A percentile compares a stretch with the other conserved stretches of the same genome.
These are phyloP conservation scores for Cavia porcellus DNA, from an alignment of 2,113 vertebrate genomes.

Conservation along the genomic window DNA sequence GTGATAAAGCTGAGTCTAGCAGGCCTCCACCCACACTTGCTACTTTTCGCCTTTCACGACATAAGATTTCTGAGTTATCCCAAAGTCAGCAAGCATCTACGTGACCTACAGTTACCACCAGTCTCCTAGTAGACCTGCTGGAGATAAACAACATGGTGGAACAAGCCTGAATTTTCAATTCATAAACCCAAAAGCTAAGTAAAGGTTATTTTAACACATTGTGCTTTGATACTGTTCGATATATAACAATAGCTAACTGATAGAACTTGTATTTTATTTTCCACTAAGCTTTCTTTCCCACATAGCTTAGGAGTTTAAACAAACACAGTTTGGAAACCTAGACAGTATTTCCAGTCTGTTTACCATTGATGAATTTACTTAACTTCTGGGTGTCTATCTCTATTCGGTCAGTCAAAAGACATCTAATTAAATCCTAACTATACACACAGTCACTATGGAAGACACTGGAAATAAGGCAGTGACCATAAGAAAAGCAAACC, in stretches of 20 bases:
- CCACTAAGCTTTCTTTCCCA: background rate
- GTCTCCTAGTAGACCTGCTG: background rate
- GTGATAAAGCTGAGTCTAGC: background rate
- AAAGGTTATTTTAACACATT: background rate
- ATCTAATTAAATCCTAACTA: background rate
- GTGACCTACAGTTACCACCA: background rate
- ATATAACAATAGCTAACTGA: background rate
- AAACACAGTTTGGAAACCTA: background rate
- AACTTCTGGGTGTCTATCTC: background rate
- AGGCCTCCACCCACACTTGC: background rate
- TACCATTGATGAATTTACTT: background rate
- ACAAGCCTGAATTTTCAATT: background rate
- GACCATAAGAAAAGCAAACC: background rate
- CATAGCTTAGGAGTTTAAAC: background rate
- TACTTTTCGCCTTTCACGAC: background rate
- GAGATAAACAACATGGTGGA: background rate
- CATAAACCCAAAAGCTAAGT: background rate
- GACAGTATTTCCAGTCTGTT: background rate
- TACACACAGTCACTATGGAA: background rate
- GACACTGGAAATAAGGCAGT: background rate
- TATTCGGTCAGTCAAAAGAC: background rate
- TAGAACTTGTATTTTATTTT: constrained; percentile 26
- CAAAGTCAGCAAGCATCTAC: background rate
- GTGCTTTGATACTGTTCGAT: background rate
- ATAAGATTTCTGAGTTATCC: background rate